Percentiles rank a stretch among this genome's conserved stretches.
Conservation (phyloP, 2,113 vertebrate genomes). For the Etheostoma cragini region DNA sequence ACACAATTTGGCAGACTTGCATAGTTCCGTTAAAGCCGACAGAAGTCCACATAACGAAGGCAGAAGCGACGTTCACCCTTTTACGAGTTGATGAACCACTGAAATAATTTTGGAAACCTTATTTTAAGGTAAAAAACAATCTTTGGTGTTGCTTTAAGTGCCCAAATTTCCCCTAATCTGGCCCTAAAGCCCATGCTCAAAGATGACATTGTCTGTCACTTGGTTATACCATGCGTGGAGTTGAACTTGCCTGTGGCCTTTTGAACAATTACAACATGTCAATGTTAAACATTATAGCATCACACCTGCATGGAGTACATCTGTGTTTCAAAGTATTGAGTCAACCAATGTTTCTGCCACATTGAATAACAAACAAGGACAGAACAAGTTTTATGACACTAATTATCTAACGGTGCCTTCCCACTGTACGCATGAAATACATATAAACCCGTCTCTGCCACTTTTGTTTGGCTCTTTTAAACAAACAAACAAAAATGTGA, state of each 20-base stretch:
- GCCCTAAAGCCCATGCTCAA: background rate
- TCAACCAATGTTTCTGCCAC: background rate
- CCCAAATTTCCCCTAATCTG: background rate
- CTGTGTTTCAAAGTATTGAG: background rate
- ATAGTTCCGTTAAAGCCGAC: no score
- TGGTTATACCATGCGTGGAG: background rate
- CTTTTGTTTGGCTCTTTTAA: no score
- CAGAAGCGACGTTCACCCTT: no score
- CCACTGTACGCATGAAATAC: no score
- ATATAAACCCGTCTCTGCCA: no score
- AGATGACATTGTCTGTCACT: background rate
- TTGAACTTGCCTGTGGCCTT: background rate
- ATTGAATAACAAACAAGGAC: background rate
- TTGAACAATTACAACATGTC: background rate
- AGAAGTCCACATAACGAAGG: no score
- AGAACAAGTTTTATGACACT: background rate
- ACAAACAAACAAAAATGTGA: no score
- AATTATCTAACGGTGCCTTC: background rate
- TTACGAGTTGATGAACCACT: no score
- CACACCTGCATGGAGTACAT: rapidly evolving
- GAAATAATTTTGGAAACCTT: no score
- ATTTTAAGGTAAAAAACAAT: no score
- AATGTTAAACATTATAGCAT: background rate
- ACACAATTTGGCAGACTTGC: no score
- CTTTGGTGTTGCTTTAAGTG: background rate